Conservation (phyloP, 2,797 vertebrate genomes). For the Phrynocephalus forsythii region DNA sequence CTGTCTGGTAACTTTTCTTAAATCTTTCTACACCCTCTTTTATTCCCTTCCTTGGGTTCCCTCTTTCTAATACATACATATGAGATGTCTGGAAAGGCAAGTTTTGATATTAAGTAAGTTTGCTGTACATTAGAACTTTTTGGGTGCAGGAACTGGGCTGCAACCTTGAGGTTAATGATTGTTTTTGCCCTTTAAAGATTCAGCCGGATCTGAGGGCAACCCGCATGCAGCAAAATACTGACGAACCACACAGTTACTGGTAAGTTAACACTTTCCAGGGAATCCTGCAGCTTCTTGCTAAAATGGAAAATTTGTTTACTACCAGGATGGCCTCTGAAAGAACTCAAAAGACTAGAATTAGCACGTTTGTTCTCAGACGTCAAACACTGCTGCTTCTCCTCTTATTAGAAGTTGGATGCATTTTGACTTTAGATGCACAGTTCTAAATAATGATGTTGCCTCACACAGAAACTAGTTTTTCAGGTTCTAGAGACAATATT, state of each 20-base stretch:
- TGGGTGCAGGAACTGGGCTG: background rate
- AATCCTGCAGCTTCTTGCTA: conserved; percentile 16
- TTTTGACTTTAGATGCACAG: no score
- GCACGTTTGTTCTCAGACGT: conserved; percentile 19
- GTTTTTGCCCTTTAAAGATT: conserved; percentile 64
- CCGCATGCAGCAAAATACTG: background rate
- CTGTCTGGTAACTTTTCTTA: conserved; percentile 68
- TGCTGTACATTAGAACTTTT: fast-evolving
- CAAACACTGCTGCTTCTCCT: conserved; percentile 8
- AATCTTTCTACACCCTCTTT: conserved; percentile 26
- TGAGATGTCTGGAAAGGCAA: conserved; percentile 14
- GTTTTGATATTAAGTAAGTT: background rate
- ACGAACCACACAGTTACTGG: conserved; percentile 39
- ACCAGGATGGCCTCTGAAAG: background rate
- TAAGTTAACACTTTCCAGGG: conserved; percentile 58
- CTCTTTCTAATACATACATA: background rate
- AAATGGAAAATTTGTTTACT: background rate
- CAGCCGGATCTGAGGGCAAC: conserved; percentile 57
- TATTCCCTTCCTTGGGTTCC: conserved; percentile 43
- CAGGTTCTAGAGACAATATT: no score
- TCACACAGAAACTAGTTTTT: no score
- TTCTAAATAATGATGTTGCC: no score
- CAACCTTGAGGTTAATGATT: conserved; percentile 17
- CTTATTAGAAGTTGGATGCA: no score
- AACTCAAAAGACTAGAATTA: background rate